Conservation (phyloP, 2,797 vertebrate genomes). For the Selene dorsalis region DNA sequence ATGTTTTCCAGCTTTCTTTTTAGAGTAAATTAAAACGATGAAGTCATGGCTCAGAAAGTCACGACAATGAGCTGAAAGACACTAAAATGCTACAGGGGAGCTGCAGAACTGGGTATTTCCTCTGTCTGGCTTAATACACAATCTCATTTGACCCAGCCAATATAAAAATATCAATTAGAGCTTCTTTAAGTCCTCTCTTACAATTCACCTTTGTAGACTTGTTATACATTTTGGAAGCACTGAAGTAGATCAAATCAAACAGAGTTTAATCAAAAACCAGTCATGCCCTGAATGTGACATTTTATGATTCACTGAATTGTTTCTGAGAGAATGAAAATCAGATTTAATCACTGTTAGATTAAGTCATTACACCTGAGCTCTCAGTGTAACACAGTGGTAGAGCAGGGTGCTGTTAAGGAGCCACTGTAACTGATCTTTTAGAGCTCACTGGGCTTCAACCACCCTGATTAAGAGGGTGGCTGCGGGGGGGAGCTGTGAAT, state of each 20-base stretch:
- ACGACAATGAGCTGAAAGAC: neutral
- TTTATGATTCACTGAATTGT: neutral
- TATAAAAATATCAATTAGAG: neutral
- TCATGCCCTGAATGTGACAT: neutral
- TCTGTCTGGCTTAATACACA: neutral
- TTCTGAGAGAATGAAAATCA: neutral
- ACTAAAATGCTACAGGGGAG: neutral
- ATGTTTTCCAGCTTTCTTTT: neutral
- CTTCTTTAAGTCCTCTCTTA: neutral
- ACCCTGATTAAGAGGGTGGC: conserved; percentile 45
- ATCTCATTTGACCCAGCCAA: neutral
- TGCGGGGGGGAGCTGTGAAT: conserved; percentile 35
- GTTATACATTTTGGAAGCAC: conserved; percentile 1
- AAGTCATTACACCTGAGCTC: neutral
- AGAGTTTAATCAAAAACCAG: neutral
- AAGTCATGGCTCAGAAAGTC: neutral
- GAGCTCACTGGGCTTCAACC: conserved; percentile 32
- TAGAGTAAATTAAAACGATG: neutral
- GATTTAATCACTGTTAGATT: conserved; percentile 1
- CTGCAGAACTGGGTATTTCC: neutral
- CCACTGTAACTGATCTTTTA: conserved; percentile 44
- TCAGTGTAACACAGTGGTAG: neutral
- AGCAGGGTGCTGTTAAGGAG: conserved; percentile 17
- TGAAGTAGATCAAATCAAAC: neutral
- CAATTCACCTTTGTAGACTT: neutral